A percentile compares a stretch with the other conserved stretches of the same genome.
These are phyloP conservation scores for Geotrupes spiniger DNA, from an alignment of 2,888 invertebrate species.

Conservation along the genomic window DNA sequence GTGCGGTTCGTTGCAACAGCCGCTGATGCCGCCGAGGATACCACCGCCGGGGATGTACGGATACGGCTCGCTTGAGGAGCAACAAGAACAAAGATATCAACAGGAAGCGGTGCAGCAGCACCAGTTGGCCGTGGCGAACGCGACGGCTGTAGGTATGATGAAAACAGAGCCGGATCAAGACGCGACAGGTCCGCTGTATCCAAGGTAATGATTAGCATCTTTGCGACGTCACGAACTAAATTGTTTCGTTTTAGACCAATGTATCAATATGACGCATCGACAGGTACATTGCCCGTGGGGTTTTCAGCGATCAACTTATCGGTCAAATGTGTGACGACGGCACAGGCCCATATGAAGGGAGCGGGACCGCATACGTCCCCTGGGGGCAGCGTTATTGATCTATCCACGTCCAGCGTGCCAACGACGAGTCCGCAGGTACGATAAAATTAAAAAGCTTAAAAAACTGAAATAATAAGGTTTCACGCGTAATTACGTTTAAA, in stretches of 20 bases:
- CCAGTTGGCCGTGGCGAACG: conserved; percentile 52
- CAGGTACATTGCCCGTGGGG: conserved; percentile 69
- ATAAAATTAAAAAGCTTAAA: conserved; percentile 16
- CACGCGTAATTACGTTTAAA: conserved; percentile 17
- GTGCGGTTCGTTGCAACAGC: conserved; percentile 51
- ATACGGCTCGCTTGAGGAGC: conserved; percentile 58
- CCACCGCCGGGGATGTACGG: conserved; percentile 60
- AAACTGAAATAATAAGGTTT: conserved; percentile 18
- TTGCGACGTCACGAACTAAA: conserved; percentile 1
- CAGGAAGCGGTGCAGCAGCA: conserved; percentile 55
- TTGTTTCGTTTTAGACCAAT: conserved; percentile 60
- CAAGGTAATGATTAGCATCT: conserved; percentile 58
- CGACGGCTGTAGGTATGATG: conserved; percentile 58
- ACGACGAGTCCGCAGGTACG: conserved; percentile 79
- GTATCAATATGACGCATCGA: conserved; percentile 77
- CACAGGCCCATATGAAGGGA: conserved; percentile 63
- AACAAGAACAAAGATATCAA: conserved; percentile 60
- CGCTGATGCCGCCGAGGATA: conserved; percentile 50
- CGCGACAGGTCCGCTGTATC: conserved; percentile 71
- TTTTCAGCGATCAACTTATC: conserved; percentile 81
- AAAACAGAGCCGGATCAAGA: conserved; percentile 71
- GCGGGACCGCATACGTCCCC: conserved; percentile 67
- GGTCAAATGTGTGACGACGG: conserved; percentile 78
- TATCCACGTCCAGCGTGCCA: conserved; percentile 81
- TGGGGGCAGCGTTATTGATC: conserved; percentile 79